A percentile compares a stretch with the other conserved stretches of the same genome.
phyloP scores from a whole-genome alignment of 30 jellyfish, hydroid and myxozoan genomes.

The Pelagia noctiluca region DNA sequence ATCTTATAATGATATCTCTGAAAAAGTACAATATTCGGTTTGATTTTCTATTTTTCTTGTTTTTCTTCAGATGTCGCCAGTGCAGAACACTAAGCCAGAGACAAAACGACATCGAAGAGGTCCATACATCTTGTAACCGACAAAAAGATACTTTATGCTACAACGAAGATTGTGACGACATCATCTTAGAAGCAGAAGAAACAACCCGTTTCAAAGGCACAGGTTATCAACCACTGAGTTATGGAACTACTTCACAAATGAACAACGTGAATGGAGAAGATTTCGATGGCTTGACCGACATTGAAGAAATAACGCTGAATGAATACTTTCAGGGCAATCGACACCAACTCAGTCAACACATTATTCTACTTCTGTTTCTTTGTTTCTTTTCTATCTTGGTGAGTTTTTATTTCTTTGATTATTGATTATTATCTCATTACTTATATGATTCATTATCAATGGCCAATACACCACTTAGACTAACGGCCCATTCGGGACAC shows the following conservation, averaged over 20 bases:
- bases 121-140: background rate
- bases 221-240: background rate
- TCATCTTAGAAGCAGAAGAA: background rate
- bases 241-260: constrained; percentile 5
- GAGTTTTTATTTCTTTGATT: background rate
- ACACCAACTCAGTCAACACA: constrained; percentile 83
- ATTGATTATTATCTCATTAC: no score
- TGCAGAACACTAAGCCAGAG: constrained; percentile 38
- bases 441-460: no score
- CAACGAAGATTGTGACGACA: background rate
- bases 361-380: constrained; percentile 64
- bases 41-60: no score
- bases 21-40: no score
- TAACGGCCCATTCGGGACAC: no score
- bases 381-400: constrained; percentile 70
- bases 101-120: constrained; percentile 35
- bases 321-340: constrained; percentile 68
- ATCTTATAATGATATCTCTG: no score
- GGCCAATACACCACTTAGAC: no score
- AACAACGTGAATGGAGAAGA: background rate
- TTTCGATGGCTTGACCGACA: constrained; percentile 49
- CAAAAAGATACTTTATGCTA: no score
- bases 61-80: constrained; percentile 32
- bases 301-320: constrained; percentile 51
- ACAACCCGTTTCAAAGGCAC: no score